Conservation (phyloP, 1,140 invertebrate genomes). For the Drosophila burlai region DNA sequence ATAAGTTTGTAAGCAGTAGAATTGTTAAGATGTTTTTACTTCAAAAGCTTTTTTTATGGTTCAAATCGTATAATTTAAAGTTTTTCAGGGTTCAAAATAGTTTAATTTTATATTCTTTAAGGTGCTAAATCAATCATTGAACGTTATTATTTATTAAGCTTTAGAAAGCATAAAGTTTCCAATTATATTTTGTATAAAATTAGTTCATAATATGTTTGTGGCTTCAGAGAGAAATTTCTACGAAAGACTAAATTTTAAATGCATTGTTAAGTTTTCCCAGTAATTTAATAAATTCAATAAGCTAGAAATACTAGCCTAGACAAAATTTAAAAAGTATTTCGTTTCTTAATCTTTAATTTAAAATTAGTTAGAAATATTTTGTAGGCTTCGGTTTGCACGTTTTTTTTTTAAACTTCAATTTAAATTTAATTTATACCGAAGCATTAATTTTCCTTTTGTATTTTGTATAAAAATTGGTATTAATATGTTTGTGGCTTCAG, state of each 20-base stretch:
- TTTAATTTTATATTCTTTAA: not conserved
- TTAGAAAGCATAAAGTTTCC: too few species aligned
- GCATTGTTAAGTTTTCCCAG: not conserved
- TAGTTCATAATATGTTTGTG: not conserved
- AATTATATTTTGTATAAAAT: too few species aligned
- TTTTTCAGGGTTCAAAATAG: not conserved
- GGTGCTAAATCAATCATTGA: not conserved
- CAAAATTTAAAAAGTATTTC: not conserved
- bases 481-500: not conserved
- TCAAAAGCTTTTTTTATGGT: not conserved
- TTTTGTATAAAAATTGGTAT: too few species aligned
- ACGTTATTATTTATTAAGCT: too few species aligned
- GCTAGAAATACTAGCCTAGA: too few species aligned
- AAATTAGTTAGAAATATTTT: not conserved
- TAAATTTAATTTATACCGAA: not conserved
- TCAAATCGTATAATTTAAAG: not conserved
- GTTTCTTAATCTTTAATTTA: not conserved
- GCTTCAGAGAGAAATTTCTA: not conserved
- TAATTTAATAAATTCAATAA: too few species aligned
- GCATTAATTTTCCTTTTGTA: too few species aligned
- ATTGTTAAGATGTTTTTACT: not conserved
- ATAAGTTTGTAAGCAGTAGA: not conserved
- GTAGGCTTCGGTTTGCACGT: too few species aligned
- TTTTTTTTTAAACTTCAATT: not conserved
- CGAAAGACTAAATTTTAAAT: not conserved